Evolutionary conservation across 2,113 vertebrate genomes (phyloP), one percentile per base, ranked within the genome.

Genomic region (Psilopsiagon aymara): DNA sequence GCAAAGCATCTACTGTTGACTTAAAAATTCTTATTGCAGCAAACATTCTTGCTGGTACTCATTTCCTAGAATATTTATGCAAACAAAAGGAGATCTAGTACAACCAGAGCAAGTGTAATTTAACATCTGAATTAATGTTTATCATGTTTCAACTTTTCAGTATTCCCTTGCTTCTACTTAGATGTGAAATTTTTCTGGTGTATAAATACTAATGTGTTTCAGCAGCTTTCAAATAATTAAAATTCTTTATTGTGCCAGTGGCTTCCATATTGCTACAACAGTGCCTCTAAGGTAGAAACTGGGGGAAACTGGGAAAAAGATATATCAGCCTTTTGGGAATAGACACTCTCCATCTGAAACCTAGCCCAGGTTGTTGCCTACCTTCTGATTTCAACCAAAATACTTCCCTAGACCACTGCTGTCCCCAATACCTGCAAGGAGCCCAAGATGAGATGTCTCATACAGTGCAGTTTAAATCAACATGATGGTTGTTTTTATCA

Each of bases 51-150:
- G 82, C 79, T 88, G 83, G 88, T 84, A 93, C 90, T 93, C 21
- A 86, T 92, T 95, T 94, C 90, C 31, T 16, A 93, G 92, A 88
- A 90, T 82, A 86, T 95, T 96, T 97, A 95, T 91, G 94, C 92
- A 94, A 96, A 96, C 95, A 94, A 92, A 95, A 95, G 80, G 80
- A 94, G 73, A 90, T 88, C 76, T 86, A 92, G 73, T 79, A 94
- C 86, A 96, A 92, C 83, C 57, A 91, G 66, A 94, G 88, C 66
- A 94, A 96, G 94, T 84, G 77, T 91, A 96, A 92, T 95, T 96
- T 84, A 92, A 79, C 88, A 93, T 93, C 57, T 89, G 96, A 92
- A 94, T 97, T 95, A 93, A 93, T 93, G 88, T 95, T 93, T 94
- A 96, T 66, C 90, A 23, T 90, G 93, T 95, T 93, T 93, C 92